A percentile compares a stretch with the other conserved stretches of the same genome.
phyloP scores from a whole-genome alignment of 2,797 vertebrate species.

The Gephyroberyx darwinii region DNA sequence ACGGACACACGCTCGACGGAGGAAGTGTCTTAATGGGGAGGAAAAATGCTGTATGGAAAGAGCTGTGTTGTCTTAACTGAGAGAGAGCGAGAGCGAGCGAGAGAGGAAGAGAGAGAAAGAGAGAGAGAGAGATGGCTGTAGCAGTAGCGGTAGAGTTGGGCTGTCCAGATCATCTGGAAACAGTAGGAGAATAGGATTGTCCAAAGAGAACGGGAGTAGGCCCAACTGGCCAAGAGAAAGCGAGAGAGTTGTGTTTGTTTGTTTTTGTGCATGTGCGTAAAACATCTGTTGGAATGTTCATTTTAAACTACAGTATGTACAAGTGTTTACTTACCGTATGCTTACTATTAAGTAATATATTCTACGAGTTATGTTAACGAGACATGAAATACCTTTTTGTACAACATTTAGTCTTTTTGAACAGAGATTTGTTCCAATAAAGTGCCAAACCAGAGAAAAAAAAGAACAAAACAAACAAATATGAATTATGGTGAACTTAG shows the following conservation, averaged over 20 bases:
- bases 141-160: conserved; percentile 50
- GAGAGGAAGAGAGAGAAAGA: conserved; percentile 20
- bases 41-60: conserved; percentile 66
- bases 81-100: conserved; percentile 49
- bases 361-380: conserved; percentile 88
- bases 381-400: conserved; percentile 87
- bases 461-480: conserved; percentile 76
- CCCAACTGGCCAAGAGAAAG: conserved; percentile 49
- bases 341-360: conserved; percentile 89
- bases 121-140: conserved; percentile 31
- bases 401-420: conserved; percentile 90
- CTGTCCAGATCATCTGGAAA: conserved; percentile 44
- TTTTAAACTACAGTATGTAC: conserved; percentile 89
- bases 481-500: conserved; percentile 81
- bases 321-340: conserved; percentile 94
- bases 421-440: conserved; percentile 94
- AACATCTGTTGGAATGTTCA: conserved; percentile 97
- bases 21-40: conserved; percentile 80
- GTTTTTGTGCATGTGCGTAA: conserved; percentile 95
- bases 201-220: conserved; percentile 67
- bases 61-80: conserved; percentile 68
- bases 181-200: conserved; percentile 58
- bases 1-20: conserved; percentile 91
- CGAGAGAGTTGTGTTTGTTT: conserved; percentile 83
- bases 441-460: conserved; percentile 94